A percentile compares a stretch with the other conserved stretches of the same genome.
Evolutionary conservation across 2,888 invertebrate genomes (phyloP).

Genomic region (Andrena bucephala): DNA sequence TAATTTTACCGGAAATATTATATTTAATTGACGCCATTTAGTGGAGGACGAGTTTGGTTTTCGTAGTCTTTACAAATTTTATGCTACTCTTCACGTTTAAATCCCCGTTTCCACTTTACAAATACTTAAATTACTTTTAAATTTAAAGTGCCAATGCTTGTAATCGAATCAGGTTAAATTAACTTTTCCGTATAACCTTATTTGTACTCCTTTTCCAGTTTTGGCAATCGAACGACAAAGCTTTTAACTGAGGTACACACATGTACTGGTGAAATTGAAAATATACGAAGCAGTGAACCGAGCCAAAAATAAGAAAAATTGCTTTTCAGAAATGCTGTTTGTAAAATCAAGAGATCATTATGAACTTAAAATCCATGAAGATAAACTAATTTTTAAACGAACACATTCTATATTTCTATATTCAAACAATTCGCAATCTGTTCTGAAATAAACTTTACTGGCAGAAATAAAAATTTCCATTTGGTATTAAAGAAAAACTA

Average conservation of each 20-base stretch:
- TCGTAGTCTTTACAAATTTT: background rate
- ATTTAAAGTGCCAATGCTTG: background rate
- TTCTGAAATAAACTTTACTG: background rate
- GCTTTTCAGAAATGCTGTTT: background rate
- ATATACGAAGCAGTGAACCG: conserved; percentile 10
- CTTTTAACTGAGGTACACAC: conserved; percentile 20
- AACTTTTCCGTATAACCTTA: background rate
- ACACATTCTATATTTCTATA: no score
- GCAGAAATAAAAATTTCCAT: no score
- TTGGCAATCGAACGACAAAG: conserved; percentile 29
- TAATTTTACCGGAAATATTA: background rate
- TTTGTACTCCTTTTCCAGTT: conserved; percentile 2
- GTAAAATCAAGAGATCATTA: background rate
- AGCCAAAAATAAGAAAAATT: conserved; percentile 7
- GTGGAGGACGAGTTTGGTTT: no score
- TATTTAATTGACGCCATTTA: background rate
- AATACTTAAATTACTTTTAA: background rate
- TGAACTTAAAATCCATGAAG: background rate
- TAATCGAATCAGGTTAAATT: conserved; percentile 1
- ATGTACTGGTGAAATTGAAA: conserved; percentile 17
- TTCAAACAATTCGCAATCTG: no score
- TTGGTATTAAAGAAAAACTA: no score
- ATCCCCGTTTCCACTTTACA: background rate
- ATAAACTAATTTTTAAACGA: no score
- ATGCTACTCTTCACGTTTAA: background rate